Conservation (phyloP, 2,797 vertebrate genomes). For the Phataginus tetradactyla region DNA sequence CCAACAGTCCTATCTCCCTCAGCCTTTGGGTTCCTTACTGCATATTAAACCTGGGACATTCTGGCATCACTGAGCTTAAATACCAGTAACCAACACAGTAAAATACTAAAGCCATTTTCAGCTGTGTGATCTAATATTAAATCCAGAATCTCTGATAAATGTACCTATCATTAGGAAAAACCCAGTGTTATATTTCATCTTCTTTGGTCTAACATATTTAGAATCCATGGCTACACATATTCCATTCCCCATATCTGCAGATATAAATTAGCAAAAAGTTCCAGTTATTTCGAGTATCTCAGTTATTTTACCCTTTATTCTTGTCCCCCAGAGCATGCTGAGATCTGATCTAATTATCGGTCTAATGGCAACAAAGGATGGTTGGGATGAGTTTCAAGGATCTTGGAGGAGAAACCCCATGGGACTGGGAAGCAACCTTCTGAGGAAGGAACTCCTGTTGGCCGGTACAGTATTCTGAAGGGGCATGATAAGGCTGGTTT, state of each 20-base stretch:
- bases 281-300: background rate
- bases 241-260: background rate
- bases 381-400: background rate
- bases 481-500: background rate
- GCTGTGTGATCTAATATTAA: background rate
- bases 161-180: background rate
- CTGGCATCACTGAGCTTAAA: background rate
- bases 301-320: background rate
- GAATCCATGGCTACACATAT: background rate
- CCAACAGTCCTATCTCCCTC: background rate
- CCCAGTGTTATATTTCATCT: background rate
- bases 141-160: background rate
- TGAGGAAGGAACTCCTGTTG: background rate
- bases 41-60: background rate
- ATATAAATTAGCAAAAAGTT: background rate
- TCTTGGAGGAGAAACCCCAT: background rate
- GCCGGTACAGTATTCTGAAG: background rate
- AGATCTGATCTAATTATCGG: background rate
- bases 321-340: background rate
- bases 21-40: background rate
- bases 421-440: background rate
- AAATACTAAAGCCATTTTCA: background rate
- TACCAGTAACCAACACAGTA: background rate
- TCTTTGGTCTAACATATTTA: background rate
- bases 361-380: background rate